These are phyloP conservation scores for Gandaritis pyraliata DNA, from an alignment of 2,888 invertebrate genomes.

Conservation along the genomic window DNA sequence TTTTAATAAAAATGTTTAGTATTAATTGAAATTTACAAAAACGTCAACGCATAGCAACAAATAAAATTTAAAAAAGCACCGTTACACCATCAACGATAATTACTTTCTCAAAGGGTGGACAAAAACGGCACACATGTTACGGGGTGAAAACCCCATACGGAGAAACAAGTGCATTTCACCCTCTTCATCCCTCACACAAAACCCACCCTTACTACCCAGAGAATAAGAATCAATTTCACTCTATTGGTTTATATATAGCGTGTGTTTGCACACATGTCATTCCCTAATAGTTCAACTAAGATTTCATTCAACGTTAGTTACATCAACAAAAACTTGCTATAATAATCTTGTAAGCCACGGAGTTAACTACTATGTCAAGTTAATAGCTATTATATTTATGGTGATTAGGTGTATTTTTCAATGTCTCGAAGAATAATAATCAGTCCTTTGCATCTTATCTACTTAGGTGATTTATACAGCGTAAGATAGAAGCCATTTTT, in stretches of 20 bases:
- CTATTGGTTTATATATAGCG: conserved; percentile 1
- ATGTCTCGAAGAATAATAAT: too few species aligned
- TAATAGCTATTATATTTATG: conserved; percentile 10
- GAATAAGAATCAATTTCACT: conserved; percentile 8
- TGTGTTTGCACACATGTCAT: conserved; percentile 36
- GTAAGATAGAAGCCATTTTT: too few species aligned
- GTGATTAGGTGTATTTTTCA: too few species aligned
- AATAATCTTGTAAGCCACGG: conserved; percentile 21
- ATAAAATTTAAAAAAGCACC: conserved; percentile 36
- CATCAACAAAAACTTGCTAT: too few species aligned
- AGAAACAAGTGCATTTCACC: conserved; percentile 68
- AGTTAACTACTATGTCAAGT: conserved; percentile 21
- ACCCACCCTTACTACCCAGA: background rate
- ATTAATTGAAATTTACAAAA: background rate
- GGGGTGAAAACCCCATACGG: conserved; percentile 67
- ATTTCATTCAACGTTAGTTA: conserved; percentile 23
- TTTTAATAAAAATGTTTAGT: too few species aligned
- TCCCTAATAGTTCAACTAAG: conserved; percentile 28
- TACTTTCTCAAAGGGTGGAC: conserved; percentile 44
- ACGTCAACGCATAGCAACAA: conserved; percentile 20
- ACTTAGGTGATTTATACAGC: too few species aligned
- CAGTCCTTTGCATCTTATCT: too few species aligned
- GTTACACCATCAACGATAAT: conserved; percentile 30
- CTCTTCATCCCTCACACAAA: conserved; percentile 20
- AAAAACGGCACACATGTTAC: conserved; percentile 73